Base-by-base conservation (phyloP, 2,113 vertebrate genomes). In the Forbesichthys agassizii region DNA sequence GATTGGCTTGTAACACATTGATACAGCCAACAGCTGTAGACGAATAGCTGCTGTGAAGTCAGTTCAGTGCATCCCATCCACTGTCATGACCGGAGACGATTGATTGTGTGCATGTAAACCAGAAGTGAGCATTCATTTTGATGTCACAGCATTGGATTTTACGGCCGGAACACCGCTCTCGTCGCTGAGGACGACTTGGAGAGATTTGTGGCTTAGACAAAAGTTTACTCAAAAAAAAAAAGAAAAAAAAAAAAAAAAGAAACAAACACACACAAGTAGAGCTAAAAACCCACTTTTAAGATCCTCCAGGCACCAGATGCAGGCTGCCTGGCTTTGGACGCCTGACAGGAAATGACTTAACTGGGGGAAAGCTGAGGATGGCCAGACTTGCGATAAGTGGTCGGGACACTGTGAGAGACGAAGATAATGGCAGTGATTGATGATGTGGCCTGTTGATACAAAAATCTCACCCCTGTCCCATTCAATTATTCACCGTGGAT, bases 401-500 rank as follows among this genome's bases (percentile, higher is more conserved):
- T 18, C 20, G 61, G 61, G 64, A 84, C 72, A 69, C 54, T 48
- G 27, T 3, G 78, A 73, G 71, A 74, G 75, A 68, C n/a, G 0
- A 54, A 80, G 84, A 82, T 82, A 77, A 82, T 82, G 77, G 67
- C 80, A 74, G 75, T 84, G 86, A 90, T 82, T 76, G 89, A 89
- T 84, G 89, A 89, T 85, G 75, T 48, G 65, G 81, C 61, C 76
- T 33, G 75, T 86, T 84, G 87, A 89, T 86, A 83, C 79, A 77
- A 81, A 88, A 86, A 54, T 65, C 73, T 75, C 77, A 71, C 70
- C 61, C 79, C 75, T 73, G 78, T 87, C 85, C 78, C 64, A 64
- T 86, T 86, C 83, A 82, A 83, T 87, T 79, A 83, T 84, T 89
- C 81, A 82, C 57, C 55, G 63, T 4, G 66, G 78, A 80, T 82